These are phyloP conservation scores for Globicephala melas DNA, from an alignment of 2,113 vertebrate genomes.

Conservation along the genomic window DNA sequence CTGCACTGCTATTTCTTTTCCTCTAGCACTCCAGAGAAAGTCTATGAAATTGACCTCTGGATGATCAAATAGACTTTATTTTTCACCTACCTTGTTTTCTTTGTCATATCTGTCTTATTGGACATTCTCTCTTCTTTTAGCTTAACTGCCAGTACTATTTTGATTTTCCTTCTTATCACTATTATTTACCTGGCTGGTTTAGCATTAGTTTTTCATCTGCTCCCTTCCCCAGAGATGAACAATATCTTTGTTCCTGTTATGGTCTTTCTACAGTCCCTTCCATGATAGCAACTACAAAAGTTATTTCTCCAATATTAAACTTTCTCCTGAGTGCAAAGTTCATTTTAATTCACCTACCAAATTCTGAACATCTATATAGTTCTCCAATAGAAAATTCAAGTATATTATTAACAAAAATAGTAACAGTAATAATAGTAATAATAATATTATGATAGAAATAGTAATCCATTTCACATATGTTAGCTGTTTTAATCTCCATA, in stretches of 20 bases:
- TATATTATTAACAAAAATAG: not conserved
- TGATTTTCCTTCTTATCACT: not conserved
- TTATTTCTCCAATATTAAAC: not conserved
- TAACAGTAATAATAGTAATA: not conserved
- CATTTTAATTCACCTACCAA: not conserved
- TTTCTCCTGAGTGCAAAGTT: not conserved
- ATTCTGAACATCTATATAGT: not conserved
- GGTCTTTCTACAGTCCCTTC: not conserved
- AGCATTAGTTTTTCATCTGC: not conserved
- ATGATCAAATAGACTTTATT: not conserved
- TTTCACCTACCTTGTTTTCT: not conserved
- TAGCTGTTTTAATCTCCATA: not conserved
- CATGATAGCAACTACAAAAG: not conserved
- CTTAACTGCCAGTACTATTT: not conserved
- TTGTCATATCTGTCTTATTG: not conserved
- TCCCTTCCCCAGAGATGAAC: not conserved
- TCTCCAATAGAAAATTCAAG: not conserved
- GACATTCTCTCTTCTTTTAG: not conserved
- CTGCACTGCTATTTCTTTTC: not conserved
- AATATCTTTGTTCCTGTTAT: not conserved
- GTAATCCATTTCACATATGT: not conserved
- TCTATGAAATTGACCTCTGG: not conserved
- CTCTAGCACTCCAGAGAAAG: not conserved
- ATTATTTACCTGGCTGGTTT: not conserved
- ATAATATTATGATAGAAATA: not conserved